Conservation (phyloP, 2,797 vertebrate species). For the Margarornis squamiger region DNA sequence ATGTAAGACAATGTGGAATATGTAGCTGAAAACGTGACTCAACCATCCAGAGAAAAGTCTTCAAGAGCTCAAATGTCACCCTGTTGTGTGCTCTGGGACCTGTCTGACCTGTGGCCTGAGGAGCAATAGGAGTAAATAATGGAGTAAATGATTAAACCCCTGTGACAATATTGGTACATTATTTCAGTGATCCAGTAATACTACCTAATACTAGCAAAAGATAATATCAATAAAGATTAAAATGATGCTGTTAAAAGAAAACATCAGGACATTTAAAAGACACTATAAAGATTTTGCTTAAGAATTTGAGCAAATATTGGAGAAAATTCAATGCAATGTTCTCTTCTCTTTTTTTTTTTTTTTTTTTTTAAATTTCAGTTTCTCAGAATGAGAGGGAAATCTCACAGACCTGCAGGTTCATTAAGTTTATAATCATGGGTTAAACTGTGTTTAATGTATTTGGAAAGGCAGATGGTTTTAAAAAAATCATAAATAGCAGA, state of each 20-base stretch:
- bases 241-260: not conserved
- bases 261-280: not conserved
- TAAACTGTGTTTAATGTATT: not conserved
- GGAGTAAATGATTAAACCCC: not conserved
- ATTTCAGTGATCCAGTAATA: not conserved
- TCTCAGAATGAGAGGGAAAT: not conserved
- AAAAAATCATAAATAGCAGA: not conserved
- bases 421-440: not conserved
- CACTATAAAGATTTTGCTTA: not conserved
- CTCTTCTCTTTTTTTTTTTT: not conserved
- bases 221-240: not conserved
- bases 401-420: not conserved
- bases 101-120: not conserved
- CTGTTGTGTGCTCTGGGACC: not conserved
- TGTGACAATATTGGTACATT: not conserved
- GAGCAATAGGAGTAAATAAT: not conserved
- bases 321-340: not conserved
- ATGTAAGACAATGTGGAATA: not conserved
- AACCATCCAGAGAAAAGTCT: not conserved
- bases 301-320: not conserved
- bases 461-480: not conserved
- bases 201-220: not conserved
- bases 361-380: not conserved
- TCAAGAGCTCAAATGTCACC: rapidly evolving
- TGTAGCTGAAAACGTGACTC: not conserved